phyloP scores from a whole-genome alignment of 2,113 vertebrate species.

The Lamprologus speciosus region DNA sequence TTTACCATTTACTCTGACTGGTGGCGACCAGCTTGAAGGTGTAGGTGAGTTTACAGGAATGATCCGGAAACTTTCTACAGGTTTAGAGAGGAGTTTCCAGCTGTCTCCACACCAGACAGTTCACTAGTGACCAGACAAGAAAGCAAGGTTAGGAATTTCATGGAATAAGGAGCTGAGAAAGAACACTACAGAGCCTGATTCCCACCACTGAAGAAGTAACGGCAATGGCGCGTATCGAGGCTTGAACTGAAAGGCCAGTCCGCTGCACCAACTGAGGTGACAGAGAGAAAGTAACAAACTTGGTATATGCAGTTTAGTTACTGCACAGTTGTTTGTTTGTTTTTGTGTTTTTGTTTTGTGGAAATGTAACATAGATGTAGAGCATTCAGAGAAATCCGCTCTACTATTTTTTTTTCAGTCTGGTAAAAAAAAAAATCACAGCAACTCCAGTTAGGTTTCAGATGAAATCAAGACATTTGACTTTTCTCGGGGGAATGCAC shows the following conservation, averaged over 20 bases:
- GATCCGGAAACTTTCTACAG: background rate
- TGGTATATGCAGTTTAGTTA: background rate
- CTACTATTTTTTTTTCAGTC: background rate
- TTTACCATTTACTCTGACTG: background rate
- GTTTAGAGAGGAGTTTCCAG: background rate
- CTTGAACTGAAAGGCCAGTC: background rate
- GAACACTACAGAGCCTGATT: background rate
- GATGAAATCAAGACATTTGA: background rate
- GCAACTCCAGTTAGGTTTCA: background rate
- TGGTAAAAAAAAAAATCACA: background rate
- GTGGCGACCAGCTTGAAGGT: accelerated
- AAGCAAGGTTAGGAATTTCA: background rate
- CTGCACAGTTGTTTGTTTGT: accelerated
- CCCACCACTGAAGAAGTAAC: background rate
- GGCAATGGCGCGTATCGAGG: accelerated
- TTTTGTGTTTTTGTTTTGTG: background rate
- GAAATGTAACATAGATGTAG: background rate
- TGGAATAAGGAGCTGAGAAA: background rate
- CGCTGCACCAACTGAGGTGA: background rate
- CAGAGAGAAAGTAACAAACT: background rate
- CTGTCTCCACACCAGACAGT: background rate
- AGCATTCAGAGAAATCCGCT: background rate
- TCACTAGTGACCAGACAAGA: background rate
- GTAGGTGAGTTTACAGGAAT: background rate
- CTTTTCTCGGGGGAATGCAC: background rate